phyloP scores from a whole-genome alignment of 2,888 invertebrate genomes.

The Chrysina gloriosa region DNA sequence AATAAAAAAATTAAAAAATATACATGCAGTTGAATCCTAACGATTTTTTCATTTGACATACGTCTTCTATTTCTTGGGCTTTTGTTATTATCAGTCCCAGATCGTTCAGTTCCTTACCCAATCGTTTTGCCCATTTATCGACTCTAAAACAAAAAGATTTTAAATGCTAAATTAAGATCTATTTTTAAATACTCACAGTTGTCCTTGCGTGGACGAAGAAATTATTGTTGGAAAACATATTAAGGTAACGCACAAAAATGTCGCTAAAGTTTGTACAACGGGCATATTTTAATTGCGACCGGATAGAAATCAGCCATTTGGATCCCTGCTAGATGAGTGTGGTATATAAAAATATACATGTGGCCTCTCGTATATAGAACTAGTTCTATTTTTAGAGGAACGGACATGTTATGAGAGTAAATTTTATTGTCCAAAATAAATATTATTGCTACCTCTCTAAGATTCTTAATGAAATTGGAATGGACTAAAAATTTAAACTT shows the following conservation, averaged over 20 bases:
- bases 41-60: constrained; percentile 64
- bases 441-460: too few relatives aligned
- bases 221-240: constrained; percentile 23
- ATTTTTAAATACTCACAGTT: constrained; percentile 36
- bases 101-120: constrained; percentile 84
- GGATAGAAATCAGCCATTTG: not conserved
- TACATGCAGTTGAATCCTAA: constrained; percentile 5
- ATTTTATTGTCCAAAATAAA: too few relatives aligned
- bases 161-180: not conserved
- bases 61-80: constrained; percentile 79
- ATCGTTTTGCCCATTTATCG: constrained; percentile 80
- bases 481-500: too few relatives aligned
- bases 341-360: not conserved
- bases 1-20: constrained; percentile 47
- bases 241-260: not conserved
- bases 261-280: not conserved
- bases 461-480: too few relatives aligned
- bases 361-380: not conserved
- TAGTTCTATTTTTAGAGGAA: not conserved
- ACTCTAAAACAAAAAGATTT: constrained; percentile 69
- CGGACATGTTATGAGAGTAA: not conserved
- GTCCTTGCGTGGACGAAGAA: constrained; percentile 19
- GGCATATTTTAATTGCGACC: constrained; percentile 7
- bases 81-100: constrained; percentile 82
- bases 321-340: not conserved